Evolutionary conservation across 2,113 vertebrate genomes (phyloP), one percentile per base, ranked within the genome.

Genomic region (Cinclus mexicanus): DNA sequence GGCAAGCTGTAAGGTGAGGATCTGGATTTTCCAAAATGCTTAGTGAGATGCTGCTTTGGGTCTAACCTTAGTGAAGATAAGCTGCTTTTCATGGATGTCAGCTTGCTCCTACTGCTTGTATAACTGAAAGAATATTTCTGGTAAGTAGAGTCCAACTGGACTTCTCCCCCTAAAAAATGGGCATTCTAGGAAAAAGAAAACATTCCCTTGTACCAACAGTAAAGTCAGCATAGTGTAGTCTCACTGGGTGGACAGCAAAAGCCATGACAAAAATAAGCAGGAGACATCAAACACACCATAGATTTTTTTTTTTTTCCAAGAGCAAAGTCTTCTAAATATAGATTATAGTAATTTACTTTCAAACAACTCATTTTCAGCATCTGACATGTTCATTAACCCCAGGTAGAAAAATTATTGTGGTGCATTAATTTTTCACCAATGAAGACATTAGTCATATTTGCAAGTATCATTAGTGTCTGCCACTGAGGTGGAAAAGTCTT

Each of bases 311-410:
- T n/a, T 85, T 74, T n/a, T 24, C 17, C 41, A 92, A 93, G 94
- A 94, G 97, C 96, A 94, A 87, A 98, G 96, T 98, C 98, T 98
- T 98, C 98, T 98, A 99, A 98, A 98, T 99, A 98, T 98, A 99
- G 98, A 99, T 98, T 98, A 98, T 98, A 98, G 98, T 99, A 98
- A 99, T 99, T 99, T 99, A 98, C 98, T 98, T 98, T 99, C 98
- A 99, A 99, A 99, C 98, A 99, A 99, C 98, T 99, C 95, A 99
- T 99, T 99, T 98, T 99, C 98, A 98, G 98, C 97, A 98, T 98
- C 98, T 99, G 99, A 98, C 98, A 98, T 98, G 97, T 99, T 99
- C 99, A 99, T 99, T 99, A 99, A 99, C 98, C 98, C 97, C 96
- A 97, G 98, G 98, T 98, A 97, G 97, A 98, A 98, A 99, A 99